phyloP scores from a whole-genome alignment of 2,113 vertebrate genomes.

The Serinus canaria region DNA sequence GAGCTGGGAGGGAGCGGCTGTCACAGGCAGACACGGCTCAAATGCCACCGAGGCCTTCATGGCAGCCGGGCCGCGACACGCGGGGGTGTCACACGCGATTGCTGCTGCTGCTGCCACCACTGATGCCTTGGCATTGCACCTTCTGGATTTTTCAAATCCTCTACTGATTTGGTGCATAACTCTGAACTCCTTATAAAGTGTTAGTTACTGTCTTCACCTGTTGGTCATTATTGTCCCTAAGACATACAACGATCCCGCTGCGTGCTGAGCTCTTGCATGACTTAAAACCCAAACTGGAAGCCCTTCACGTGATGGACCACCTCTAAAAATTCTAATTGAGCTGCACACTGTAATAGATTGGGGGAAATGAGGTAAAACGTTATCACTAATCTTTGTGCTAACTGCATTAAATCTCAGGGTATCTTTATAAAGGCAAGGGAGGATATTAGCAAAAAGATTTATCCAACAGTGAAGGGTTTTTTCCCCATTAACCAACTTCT shows the following conservation, averaged over 20 bases:
- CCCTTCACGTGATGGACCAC: not conserved
- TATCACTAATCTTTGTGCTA: not conserved
- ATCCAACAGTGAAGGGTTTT: not conserved
- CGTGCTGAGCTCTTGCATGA: not conserved
- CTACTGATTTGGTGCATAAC: not conserved
- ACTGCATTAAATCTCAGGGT: conserved; percentile 8
- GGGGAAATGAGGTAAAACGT: conserved; percentile 33
- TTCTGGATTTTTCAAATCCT: not conserved
- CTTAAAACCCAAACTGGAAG: not conserved
- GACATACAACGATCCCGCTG: not conserved
- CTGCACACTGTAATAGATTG: not conserved
- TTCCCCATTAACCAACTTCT: not conserved
- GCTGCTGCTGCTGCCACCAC: not conserved
- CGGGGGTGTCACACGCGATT: not conserved
- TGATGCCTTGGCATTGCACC: not conserved
- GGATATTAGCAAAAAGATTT: conserved; percentile 3
- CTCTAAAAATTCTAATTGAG: not conserved
- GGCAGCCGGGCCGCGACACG: not conserved
- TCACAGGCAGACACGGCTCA: not conserved
- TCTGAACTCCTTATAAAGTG: not conserved
- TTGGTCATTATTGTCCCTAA: not conserved
- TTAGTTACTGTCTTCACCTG: not conserved
- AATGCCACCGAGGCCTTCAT: not conserved
- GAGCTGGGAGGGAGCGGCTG: not conserved
- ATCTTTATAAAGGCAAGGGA: conserved; percentile 15